Percentiles rank a stretch among this genome's conserved stretches.
Conservation (phyloP, 2,888 invertebrate genomes). For the Brenthis daphne region DNA sequence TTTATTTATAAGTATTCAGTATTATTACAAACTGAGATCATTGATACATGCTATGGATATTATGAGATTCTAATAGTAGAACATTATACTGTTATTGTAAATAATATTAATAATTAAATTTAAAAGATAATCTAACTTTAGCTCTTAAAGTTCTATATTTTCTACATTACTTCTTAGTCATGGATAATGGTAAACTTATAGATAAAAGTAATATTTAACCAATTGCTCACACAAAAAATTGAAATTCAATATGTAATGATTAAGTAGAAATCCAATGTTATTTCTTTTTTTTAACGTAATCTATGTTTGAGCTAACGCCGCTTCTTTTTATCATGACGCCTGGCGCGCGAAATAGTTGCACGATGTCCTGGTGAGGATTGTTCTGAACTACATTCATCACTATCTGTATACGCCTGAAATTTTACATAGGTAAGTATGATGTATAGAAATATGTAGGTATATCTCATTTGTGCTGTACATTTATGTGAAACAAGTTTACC, state of each 20-base stretch:
- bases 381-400: slow-evolving; percentile 88
- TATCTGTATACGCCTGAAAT: slow-evolving; percentile 82
- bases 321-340: slow-evolving; percentile 88
- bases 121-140: too few species aligned
- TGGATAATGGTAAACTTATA: too few species aligned
- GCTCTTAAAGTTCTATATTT: too few species aligned
- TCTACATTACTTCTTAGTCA: too few species aligned
- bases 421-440: not conserved
- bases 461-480: not conserved
- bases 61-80: not conserved
- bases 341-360: slow-evolving; percentile 84
- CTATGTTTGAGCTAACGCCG: slow-evolving; percentile 72
- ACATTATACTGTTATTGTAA: not conserved
- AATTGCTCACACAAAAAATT: too few species aligned
- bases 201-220: too few species aligned
- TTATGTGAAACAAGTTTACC: slow-evolving; percentile 53
- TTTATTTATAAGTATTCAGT: slow-evolving; percentile 37
- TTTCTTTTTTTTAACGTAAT: not conserved
- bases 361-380: slow-evolving; percentile 87
- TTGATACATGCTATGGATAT: not conserved
- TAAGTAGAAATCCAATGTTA: too few species aligned
- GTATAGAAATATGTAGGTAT: not conserved
- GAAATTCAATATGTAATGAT: too few species aligned
- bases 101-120: not conserved
- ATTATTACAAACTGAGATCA: slow-evolving; percentile 6